Evolutionary conservation across 2,888 invertebrate species (phyloP).

Genomic region (Luperina nickerlii): DNA sequence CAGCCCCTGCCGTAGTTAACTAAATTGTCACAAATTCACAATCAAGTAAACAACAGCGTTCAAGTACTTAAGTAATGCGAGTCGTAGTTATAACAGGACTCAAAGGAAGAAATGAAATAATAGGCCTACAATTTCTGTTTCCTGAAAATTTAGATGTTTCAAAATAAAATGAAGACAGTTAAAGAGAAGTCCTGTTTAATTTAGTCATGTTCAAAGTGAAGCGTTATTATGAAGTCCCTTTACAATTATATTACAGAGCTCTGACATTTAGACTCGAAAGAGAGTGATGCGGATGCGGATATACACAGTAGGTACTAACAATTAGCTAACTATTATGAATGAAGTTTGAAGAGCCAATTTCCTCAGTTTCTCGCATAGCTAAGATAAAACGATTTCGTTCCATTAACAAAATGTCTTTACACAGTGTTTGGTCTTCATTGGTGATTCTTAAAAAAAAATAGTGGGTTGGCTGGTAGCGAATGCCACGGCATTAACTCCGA

Average conservation of each 20-base stretch:
- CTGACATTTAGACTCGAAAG: constrained; percentile 21
- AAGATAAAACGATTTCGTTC: not conserved
- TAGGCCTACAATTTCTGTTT: not conserved
- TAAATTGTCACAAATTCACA: not conserved
- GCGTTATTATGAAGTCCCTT: constrained; percentile 45
- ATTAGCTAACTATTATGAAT: constrained; percentile 12
- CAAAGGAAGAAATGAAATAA: not conserved
- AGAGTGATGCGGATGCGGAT: constrained; percentile 8
- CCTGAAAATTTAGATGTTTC: constrained; percentile 15
- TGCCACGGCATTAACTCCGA: not conserved
- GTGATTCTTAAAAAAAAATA: not conserved
- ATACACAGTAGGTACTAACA: not conserved
- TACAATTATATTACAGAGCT: not conserved
- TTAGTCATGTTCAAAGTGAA: constrained; percentile 18
- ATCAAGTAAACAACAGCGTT: not conserved
- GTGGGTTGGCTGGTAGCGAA: not conserved
- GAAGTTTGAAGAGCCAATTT: not conserved
- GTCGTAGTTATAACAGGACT: not conserved
- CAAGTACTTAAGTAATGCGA: not conserved
- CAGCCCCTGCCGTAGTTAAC: not conserved
- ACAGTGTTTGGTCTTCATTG: not conserved
- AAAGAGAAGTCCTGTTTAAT: constrained; percentile 36
- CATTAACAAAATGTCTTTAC: not conserved
- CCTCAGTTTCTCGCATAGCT: not conserved
- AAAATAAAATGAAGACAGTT: constrained; percentile 23